Evolutionary conservation across 1,140 invertebrate genomes (phyloP).

Genomic region (Campodea augens): DNA sequence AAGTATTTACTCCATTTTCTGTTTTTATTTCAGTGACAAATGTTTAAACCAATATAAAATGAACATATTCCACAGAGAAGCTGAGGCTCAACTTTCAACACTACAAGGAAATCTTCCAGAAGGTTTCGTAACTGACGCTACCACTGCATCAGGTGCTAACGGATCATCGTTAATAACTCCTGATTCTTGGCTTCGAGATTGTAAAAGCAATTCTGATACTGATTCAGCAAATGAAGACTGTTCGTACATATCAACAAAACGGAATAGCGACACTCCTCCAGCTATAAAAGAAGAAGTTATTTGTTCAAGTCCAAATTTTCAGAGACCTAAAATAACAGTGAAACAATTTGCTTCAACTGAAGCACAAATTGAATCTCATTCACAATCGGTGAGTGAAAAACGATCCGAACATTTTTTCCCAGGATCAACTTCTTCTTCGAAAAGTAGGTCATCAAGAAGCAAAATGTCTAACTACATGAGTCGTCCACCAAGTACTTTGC

Average conservation of each 20-base stretch:
- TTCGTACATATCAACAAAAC: conserved; percentile 15
- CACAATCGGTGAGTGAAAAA: conserved; percentile 5
- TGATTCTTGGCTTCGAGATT: conserved; percentile 64
- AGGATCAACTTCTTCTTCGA: too few relatives aligned
- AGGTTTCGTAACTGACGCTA: conserved; percentile 23
- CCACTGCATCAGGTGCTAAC: conserved; percentile 20
- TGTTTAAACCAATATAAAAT: conserved; percentile 90
- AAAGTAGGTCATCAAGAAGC: too few relatives aligned
- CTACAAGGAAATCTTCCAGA: conserved; percentile 48
- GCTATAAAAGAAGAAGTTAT: too few relatives aligned
- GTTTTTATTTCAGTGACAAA: conserved; percentile 49
- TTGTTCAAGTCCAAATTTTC: too few relatives aligned
- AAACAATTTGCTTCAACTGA: conserved; percentile 10
- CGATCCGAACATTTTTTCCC: background rate
- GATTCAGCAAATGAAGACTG: conserved; percentile 19
- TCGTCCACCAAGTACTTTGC: background rate
- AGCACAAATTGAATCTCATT: conserved; percentile 12
- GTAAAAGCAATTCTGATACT: conserved; percentile 40
- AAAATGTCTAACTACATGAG: too few relatives aligned
- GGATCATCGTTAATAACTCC: conserved; percentile 52
- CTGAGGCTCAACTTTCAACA: conserved; percentile 68
- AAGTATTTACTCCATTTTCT: too few relatives aligned
- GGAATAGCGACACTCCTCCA: conserved; percentile 35
- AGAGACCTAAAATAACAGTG: conserved; percentile 25
- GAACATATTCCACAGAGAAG: conserved; percentile 84